A percentile compares a stretch with the other conserved stretches of the same genome.
Conservation (phyloP, 2,888 invertebrate genomes). For the Chydorus sphaericus region DNA sequence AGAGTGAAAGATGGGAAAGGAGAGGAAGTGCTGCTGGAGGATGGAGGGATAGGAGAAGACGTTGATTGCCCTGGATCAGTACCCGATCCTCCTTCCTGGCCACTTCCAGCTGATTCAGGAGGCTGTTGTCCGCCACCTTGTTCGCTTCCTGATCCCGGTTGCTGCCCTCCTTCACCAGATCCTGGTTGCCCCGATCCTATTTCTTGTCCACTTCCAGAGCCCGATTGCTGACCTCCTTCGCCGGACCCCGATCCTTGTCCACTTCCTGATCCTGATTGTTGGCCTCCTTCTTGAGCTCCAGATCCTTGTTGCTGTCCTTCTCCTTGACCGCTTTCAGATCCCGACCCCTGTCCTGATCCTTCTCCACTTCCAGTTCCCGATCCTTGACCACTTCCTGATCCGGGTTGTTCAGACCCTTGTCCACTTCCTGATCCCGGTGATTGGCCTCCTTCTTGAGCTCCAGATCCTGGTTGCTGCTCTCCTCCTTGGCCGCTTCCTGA, state of each 20-base stretch:
- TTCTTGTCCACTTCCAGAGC: too few relatives aligned
- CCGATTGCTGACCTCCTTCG: not conserved
- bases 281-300: not conserved
- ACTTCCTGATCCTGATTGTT: not conserved
- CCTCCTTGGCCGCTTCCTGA: too few relatives aligned
- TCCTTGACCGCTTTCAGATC: not conserved
- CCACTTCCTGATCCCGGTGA: not conserved
- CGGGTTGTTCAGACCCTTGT: not conserved
- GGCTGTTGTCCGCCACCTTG: not conserved
- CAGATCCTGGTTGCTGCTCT: too few relatives aligned
- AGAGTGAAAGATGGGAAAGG: not conserved
- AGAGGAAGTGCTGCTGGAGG: not conserved
- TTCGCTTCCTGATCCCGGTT: too few relatives aligned
- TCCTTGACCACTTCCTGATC: not conserved
- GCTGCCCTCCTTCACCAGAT: not conserved
- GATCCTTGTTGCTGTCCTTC: not conserved
- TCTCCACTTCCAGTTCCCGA: not conserved
- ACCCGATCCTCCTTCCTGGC: not conserved
- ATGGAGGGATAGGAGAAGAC: not conserved
- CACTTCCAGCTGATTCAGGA: not conserved
- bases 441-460: not conserved
- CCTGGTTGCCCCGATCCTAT: not conserved
- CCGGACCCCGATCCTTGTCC: not conserved
- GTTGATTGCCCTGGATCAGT: not conserved
- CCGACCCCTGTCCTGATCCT: not conserved